Percentiles rank a stretch among this genome's conserved stretches.
phyloP scores from a whole-genome alignment of 2,888 invertebrate genomes.

The Machimus rusticus region DNA sequence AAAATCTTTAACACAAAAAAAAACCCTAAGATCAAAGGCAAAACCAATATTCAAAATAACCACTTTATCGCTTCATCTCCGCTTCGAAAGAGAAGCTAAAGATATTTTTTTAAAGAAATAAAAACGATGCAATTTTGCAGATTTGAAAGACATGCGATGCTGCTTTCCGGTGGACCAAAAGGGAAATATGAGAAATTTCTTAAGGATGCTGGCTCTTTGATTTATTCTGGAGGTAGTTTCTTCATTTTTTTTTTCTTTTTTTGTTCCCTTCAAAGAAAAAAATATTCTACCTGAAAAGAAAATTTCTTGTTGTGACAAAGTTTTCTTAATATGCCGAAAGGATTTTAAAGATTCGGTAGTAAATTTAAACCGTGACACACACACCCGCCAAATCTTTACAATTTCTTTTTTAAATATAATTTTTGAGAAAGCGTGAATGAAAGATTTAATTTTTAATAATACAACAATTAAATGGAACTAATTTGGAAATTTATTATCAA shows the following conservation, averaged over 20 bases:
- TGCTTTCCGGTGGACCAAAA: not conserved
- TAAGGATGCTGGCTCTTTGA: not conserved
- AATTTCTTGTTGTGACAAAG: not conserved
- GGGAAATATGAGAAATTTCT: not conserved
- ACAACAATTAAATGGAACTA: too few species aligned
- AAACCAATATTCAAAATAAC: not conserved
- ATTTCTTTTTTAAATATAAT: not conserved
- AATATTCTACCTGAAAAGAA: not conserved
- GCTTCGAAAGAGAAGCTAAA: not conserved
- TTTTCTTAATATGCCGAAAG: not conserved
- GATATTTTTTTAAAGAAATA: not conserved
- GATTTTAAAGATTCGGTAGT: not conserved
- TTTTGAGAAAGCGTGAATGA: not conserved
- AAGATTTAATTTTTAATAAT: not conserved
- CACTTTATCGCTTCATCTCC: not conserved
- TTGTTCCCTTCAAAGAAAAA: not conserved
- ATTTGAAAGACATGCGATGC: not conserved
- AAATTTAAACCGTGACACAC: too few species aligned
- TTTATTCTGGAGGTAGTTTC: not conserved
- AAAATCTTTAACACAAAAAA: not conserved
- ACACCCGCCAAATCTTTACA: not conserved
- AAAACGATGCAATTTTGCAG: not conserved
- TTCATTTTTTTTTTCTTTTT: not conserved
- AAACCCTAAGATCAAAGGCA: not conserved
- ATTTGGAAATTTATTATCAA: too few species aligned